Evolutionary conservation across 2,113 vertebrate genomes (phyloP), one percentile per base, ranked within the genome.

Genomic region (Pavo muticus): DNA sequence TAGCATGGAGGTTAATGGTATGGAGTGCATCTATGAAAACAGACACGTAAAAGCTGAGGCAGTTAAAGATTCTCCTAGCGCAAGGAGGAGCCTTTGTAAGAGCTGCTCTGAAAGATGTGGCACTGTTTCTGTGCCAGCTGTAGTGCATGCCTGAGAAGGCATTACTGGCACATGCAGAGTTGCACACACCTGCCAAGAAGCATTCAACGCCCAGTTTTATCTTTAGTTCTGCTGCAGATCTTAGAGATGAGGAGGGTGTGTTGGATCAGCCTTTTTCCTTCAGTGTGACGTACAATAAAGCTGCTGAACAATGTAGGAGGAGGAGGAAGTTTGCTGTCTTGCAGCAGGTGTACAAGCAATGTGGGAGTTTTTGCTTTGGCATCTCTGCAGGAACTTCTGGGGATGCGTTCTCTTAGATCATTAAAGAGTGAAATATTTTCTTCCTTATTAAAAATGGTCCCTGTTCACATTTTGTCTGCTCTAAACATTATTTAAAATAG

Each of bases 71-170:
- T 47, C 67, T 91, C 30, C 1, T 30, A 74, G 65, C 57, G 56
- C 59, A 68, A 88, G 48, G 59, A 82, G 47, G 3, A 65, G 57
- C 23, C 37, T 44, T 90, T 89, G 79, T 68, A 95, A 95, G 94
- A 89, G 84, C 69, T 80, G 24, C 89, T 87, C 72, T 50, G 69
- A 95, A 87, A 84, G 45, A 54, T 57, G 15, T 81, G 80, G 17
- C 40, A 50, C 68, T 88, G 48, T 72, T 94, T 79, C 47, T 29
- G 6, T 32, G 52, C 96, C 95, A 96, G 60, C 78, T 88, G 92
- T 56, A 57, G 76, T 47, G 79, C 92, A 83, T 94, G 76, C 93
- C 93, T 39, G 30, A 52, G 87, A 94, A 87, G 92, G 82, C 48
- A 20, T 59, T 73, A 69, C 85, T 90, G 85, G 81, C 87, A 85